Conservation (phyloP, 1,140 invertebrate genomes). For the Camponotus vicinus region DNA sequence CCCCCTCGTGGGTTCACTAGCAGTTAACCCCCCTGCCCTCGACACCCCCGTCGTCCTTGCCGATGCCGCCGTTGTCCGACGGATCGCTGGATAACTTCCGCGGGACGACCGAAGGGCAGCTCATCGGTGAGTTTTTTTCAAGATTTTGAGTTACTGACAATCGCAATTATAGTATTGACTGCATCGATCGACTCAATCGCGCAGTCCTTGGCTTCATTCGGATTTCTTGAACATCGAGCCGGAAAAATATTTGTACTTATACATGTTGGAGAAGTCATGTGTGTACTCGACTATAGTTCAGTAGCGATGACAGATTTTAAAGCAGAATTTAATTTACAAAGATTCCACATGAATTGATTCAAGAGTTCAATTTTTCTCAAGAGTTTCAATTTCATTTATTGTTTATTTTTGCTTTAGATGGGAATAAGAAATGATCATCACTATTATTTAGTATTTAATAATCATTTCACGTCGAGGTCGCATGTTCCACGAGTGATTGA, state of each 20-base stretch:
- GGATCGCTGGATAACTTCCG: conserved; percentile 76
- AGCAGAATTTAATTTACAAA: conserved; percentile 4
- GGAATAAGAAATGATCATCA: background rate
- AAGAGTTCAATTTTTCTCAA: background rate
- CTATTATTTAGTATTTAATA: background rate
- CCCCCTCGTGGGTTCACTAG: conserved; percentile 91
- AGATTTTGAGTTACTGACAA: background rate
- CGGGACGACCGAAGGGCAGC: conserved; percentile 75
- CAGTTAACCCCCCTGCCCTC: conserved; percentile 82
- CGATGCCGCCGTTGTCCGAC: conserved; percentile 69
- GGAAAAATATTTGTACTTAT: background rate
- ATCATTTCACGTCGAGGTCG: background rate
- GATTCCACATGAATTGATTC: background rate
- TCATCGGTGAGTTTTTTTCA: conserved; percentile 78
- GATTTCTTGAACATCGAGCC: background rate
- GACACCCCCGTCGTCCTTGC: conserved; percentile 76
- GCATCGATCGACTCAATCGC: background rate
- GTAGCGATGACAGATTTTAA: background rate
- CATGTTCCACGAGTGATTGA: background rate
- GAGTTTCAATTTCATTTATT: background rate
- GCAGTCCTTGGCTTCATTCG: background rate
- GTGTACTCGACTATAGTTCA: background rate
- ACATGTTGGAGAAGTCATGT: background rate
- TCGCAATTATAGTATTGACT: background rate
- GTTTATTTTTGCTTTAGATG: background rate